Evolutionary conservation across 2,888 invertebrate genomes (phyloP), one percentile per base, ranked within the genome.

Genomic region (Parnassius apollo): DNA sequence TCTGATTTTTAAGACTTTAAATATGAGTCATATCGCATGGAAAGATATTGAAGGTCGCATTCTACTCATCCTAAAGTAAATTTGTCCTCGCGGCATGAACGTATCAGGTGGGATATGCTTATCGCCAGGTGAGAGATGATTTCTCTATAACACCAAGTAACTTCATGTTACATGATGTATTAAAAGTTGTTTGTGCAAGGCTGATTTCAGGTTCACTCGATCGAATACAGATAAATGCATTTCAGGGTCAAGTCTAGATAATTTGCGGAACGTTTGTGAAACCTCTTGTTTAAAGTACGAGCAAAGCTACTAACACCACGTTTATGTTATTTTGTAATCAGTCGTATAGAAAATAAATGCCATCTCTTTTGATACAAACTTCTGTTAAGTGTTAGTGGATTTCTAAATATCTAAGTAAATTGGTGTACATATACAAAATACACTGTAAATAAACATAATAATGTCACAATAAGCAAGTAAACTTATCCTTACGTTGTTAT

Each of bases 61-160:
- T 71, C 65, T 65, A 67, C 71, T 73, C 72, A 73, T 73, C 72
- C 71, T 72, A 72, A 72, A 68, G 72, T 78, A 86, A 86, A 88
- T 85, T 85, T 84, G 84, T 78, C 73, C 73, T 72, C 74, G 75
- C 74, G 72, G 76, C 81, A 77, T 86, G 80, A 82, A 76, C 80
- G 81, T 85, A 79, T 85, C 81, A 82, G 77, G 74, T 77, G 68
- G 82, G 82, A 79, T 82, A 77, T 76, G 72, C 78, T 83, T 82
- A 82, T 84, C 82, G 72, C 71, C 59, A 55, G 61, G 42, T 57
- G 64, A 65, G 61, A 54, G 54, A 56, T 42, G 53, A 48, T 18
- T 46, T 59, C 59, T 50, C 51, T 48, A 56, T 46, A 52, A 48
- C 42, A 52, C 59, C 42, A 49, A 42, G 51, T n/a, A 48, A 49